Conservation (phyloP, 2,113 vertebrate genomes). For the Sclerurus mexicanus region DNA sequence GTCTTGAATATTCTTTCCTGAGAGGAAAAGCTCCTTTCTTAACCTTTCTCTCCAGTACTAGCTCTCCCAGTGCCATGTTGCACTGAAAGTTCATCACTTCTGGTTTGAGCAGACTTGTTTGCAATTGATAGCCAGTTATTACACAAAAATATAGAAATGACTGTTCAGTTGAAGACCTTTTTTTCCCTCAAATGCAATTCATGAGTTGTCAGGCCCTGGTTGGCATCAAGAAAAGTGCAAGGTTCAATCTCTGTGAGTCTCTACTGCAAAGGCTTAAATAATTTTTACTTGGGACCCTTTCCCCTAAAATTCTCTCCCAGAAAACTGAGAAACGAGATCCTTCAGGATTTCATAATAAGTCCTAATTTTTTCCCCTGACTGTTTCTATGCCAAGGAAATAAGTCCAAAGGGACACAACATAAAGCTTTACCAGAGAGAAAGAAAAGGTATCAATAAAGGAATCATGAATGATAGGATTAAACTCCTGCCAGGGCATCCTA, state of each 20-base stretch:
- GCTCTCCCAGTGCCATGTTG: neutral
- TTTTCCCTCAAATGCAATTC: neutral
- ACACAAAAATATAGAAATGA: neutral
- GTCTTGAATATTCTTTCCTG: neutral
- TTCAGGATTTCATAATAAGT: neutral
- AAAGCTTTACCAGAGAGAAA: neutral
- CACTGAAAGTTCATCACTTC: neutral
- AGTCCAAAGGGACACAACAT: neutral
- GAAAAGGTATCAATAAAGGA: neutral
- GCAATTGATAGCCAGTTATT: neutral
- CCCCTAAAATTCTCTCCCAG: neutral
- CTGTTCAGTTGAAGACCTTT: neutral
- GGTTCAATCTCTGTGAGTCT: neutral
- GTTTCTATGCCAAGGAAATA: neutral
- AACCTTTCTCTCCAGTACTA: neutral
- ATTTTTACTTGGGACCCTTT: neutral
- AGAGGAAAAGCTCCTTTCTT: neutral
- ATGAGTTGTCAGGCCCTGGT: neutral
- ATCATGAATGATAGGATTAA: neutral
- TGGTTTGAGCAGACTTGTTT: neutral
- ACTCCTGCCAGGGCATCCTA: neutral
- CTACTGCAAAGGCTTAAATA: neutral
- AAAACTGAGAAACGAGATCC: neutral
- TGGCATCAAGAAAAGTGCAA: neutral
- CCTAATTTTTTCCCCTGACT: neutral